phyloP scores from a whole-genome alignment of 2,113 vertebrate species.

The Hippopotamus amphibius region DNA sequence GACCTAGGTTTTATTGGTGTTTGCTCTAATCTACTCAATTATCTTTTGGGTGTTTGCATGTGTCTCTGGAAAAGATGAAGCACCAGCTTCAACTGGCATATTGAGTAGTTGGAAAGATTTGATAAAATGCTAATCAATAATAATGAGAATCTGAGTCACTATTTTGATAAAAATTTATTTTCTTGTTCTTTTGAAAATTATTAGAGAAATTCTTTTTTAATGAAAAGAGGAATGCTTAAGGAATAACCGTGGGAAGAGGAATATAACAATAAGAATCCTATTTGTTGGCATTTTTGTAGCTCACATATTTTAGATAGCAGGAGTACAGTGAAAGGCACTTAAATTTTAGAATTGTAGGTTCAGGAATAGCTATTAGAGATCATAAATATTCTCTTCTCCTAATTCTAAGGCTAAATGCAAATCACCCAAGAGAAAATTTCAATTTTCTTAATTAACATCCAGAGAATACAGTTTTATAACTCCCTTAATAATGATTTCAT shows the following conservation, averaged over 20 bases:
- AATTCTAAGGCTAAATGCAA: slow-evolving; percentile 18
- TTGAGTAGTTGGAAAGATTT: slow-evolving; percentile 62
- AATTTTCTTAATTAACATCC: slow-evolving; percentile 37
- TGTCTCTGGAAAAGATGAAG: slow-evolving; percentile 60
- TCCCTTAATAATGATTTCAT: not conserved
- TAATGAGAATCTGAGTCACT: slow-evolving; percentile 57
- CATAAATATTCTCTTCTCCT: not conserved
- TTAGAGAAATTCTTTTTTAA: slow-evolving; percentile 44
- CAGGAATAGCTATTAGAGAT: not conserved
- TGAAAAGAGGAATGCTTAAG: slow-evolving; percentile 41
- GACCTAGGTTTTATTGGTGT: slow-evolving; percentile 78
- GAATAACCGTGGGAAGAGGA: not conserved
- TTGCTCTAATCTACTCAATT: slow-evolving; percentile 72
- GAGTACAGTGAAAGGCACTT: not conserved
- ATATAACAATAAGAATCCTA: not conserved
- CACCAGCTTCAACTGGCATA: slow-evolving; percentile 63
- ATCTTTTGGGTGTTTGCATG: slow-evolving; percentile 53
- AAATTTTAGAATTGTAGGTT: not conserved
- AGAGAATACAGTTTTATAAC: not conserved
- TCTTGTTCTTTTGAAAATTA: slow-evolving; percentile 41
- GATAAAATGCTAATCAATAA: slow-evolving; percentile 62
- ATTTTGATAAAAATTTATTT: slow-evolving; percentile 50
- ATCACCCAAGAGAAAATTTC: not conserved
- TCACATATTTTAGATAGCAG: not conserved
- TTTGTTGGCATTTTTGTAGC: slow-evolving; percentile 35